Percentiles rank a stretch among this genome's conserved stretches.
These are phyloP conservation scores for Amazona vittata DNA, from an alignment of 2,113 vertebrate species.

Conservation along the genomic window DNA sequence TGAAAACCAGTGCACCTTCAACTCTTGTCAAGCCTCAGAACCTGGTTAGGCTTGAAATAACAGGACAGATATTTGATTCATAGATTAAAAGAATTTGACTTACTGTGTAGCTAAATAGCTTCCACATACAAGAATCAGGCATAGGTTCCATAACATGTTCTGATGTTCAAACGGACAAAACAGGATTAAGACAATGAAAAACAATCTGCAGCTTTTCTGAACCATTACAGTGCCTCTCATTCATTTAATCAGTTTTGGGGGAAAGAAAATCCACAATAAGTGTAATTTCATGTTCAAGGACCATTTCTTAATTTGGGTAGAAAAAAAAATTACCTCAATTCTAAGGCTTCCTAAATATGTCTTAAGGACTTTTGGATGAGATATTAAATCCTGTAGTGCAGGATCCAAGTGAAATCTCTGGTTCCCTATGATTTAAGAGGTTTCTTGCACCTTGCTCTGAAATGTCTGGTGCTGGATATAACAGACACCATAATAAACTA, in stretches of 20 bases:
- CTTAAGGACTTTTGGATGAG: background rate
- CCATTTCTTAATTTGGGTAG: background rate
- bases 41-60: background rate
- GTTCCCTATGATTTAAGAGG: background rate
- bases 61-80: background rate
- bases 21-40: background rate
- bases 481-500: background rate
- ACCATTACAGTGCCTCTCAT: background rate
- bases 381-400: background rate
- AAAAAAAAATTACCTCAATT: background rate
- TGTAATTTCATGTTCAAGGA: background rate
- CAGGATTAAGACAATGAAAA: background rate
- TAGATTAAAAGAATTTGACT: background rate
- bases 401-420: background rate
- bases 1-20: background rate
- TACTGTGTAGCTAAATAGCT: background rate
- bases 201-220: background rate
- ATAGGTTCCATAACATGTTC: background rate
- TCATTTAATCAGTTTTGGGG: background rate
- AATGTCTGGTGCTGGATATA: background rate
- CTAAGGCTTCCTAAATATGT: background rate
- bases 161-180: background rate
- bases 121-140: background rate
- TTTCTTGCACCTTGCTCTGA: background rate
- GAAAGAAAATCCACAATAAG: background rate